Percentiles rank a stretch among this genome's conserved stretches.
Evolutionary conservation across 2,888 invertebrate genomes (phyloP).

Genomic region (Callosobruchus maculatus): DNA sequence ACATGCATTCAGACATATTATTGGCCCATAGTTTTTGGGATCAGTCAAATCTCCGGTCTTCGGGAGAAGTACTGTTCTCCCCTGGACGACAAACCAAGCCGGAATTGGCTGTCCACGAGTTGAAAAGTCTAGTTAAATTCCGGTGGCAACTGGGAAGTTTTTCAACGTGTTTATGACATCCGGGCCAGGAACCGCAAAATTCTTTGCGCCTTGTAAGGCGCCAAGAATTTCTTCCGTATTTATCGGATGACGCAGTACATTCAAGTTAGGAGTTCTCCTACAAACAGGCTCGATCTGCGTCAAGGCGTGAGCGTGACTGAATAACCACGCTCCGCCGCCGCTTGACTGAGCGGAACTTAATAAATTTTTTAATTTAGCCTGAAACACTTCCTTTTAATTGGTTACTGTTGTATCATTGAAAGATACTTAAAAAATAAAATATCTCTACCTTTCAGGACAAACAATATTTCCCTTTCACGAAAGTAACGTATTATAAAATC

Average conservation of each 20-base stretch:
- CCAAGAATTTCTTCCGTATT: no score
- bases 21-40: constrained; percentile 7
- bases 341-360: no score
- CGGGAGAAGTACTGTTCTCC: not conserved
- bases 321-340: no score
- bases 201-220: not conserved
- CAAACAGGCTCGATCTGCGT: no score
- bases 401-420: no score
- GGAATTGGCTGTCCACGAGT: not conserved
- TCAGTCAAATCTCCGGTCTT: constrained; percentile 4
- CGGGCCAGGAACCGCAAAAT: not conserved
- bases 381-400: no score
- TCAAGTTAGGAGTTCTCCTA: no score
- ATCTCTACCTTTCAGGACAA: not conserved
- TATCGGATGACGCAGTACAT: no score
- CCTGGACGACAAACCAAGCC: not conserved
- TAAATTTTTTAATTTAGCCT: no score
- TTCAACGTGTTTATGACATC: not conserved
- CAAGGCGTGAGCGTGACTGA: no score
- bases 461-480: not conserved
- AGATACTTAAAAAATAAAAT: no score
- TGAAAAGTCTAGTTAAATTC: not conserved
- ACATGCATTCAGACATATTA: constrained; percentile 6
- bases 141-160: not conserved
- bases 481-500: not conserved